phyloP scores from a whole-genome alignment of 2,113 vertebrate genomes.

The Bagarius yarrelli region DNA sequence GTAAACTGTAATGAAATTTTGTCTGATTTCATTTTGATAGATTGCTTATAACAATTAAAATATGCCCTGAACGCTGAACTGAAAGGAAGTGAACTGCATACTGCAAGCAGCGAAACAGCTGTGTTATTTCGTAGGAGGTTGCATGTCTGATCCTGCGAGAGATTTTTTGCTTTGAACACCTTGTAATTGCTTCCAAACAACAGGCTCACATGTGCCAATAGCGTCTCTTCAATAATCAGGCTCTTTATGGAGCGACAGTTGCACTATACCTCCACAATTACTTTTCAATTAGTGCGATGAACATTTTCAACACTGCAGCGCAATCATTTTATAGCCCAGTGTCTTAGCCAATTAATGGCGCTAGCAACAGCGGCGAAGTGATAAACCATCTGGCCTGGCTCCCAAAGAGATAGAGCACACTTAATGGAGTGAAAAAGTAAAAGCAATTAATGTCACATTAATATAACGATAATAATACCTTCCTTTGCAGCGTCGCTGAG shows the following conservation, averaged over 20 bases:
- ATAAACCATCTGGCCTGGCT: conserved; percentile 80
- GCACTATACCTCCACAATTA: conserved; percentile 80
- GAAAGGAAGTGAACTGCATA: not conserved
- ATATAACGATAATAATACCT: conserved; percentile 83
- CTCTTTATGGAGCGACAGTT: conserved; percentile 76
- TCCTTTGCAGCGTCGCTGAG: conserved; percentile 64
- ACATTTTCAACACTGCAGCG: conserved; percentile 75
- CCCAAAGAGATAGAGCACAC: conserved; percentile 79
- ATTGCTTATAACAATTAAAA: not conserved
- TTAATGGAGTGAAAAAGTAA: conserved; percentile 85
- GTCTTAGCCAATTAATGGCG: conserved; percentile 79
- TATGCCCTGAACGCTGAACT: not conserved
- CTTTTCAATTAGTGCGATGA: conserved; percentile 81
- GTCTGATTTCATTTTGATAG: not conserved
- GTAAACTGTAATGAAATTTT: not conserved
- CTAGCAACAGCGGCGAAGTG: conserved; percentile 75
- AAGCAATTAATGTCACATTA: conserved; percentile 86
- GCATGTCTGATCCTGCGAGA: not conserved
- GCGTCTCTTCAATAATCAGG: conserved; percentile 57
- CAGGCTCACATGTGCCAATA: conserved; percentile 57
- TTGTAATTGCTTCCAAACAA: conserved; percentile 64
- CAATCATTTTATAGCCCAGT: conserved; percentile 81
- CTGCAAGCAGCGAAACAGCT: conserved; percentile 5
- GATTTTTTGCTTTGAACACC: conserved; percentile 31
- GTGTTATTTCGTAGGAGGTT: conserved; percentile 29